These are phyloP conservation scores for Heterotis niloticus DNA, from an alignment of 2,113 vertebrate genomes.

Conservation along the genomic window DNA sequence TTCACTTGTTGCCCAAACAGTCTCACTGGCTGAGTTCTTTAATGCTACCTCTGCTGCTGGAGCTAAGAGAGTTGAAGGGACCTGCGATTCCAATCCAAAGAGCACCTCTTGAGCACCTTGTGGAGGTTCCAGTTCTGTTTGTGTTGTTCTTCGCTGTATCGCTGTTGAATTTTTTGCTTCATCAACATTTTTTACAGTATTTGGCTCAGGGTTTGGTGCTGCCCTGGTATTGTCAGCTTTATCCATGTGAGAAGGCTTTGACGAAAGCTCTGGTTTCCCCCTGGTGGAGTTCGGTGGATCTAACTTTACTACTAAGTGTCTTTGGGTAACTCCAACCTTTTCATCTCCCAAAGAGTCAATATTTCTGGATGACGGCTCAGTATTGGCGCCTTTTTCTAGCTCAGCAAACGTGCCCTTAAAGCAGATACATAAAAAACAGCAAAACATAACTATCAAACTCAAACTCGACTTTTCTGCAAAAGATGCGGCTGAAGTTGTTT, in stretches of 20 bases:
- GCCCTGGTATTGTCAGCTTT: not conserved
- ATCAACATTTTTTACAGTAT: conserved; percentile 1
- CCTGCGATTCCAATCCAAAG: not conserved
- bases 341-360: conserved; percentile 5
- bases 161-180: conserved; percentile 16
- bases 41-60: not conserved
- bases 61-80: not conserved
- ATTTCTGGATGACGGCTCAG: conserved; percentile 19
- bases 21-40: not conserved
- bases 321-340: not conserved
- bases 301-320: conserved; percentile 18
- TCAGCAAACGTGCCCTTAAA: conserved; percentile 29
- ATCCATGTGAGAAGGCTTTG: not conserved
- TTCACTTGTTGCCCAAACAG: not conserved
- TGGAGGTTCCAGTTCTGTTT: conserved; percentile 23
- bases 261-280: not conserved
- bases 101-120: not conserved
- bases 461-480: not conserved
- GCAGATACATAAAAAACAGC: conserved; percentile 7
- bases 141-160: not conserved
- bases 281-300: not conserved
- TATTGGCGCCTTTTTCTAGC: conserved; percentile 1
- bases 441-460: too few species aligned
- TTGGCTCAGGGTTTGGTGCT: not conserved
- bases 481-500: not conserved